Evolutionary conservation across 2,797 vertebrate genomes (phyloP), one percentile per base, ranked within the genome.

Genomic region (Halcyon leucocephala): DNA sequence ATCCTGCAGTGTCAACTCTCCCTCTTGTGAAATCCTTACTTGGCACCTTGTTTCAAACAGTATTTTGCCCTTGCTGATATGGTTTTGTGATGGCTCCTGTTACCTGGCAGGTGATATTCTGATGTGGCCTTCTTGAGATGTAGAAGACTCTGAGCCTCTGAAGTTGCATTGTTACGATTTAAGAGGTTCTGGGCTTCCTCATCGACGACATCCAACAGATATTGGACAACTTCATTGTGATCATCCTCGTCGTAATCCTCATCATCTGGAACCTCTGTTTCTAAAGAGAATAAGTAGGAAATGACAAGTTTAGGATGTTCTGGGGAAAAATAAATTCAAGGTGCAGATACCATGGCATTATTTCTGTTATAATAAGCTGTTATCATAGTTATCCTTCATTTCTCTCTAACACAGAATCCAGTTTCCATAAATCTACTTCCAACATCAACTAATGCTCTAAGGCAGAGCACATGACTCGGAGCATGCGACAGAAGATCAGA

Each of bases 111-210:
- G 62, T 70, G 87, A 66, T 98, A 85, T 78, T 97, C 92, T 93
- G 89, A 95, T 42, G 77, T 4, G 11, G 82, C 62, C 31, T 96
- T 96, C 72, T 91, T 97, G 66, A 95, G 95, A 77, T 96, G 98
- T 21, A 98, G 82, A 78, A 98, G 97, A 39, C 96, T 97, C 94
- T 98, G 98, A 62, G 98, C 97, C 94, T 98, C 98, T 46, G 81
- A 90, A 55, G 77, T 15, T 14, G 64, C 62, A 44, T 93, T 96
- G 72, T 86, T 97, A 67, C 87, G 88, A 83, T 98, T 98, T 82
- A 98, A 90, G 71, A 98, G 97, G 58, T 98, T 98, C 96, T 98
- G 98, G n/a, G 98, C 98, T 98, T 98, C 98, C 72, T 98, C 98
- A 79, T 98, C 98, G 35, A 98, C 98, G 74, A 98, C 98, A 78